Base-by-base conservation (phyloP, 2,797 vertebrate species). In the Sebastes vulpes region DNA sequence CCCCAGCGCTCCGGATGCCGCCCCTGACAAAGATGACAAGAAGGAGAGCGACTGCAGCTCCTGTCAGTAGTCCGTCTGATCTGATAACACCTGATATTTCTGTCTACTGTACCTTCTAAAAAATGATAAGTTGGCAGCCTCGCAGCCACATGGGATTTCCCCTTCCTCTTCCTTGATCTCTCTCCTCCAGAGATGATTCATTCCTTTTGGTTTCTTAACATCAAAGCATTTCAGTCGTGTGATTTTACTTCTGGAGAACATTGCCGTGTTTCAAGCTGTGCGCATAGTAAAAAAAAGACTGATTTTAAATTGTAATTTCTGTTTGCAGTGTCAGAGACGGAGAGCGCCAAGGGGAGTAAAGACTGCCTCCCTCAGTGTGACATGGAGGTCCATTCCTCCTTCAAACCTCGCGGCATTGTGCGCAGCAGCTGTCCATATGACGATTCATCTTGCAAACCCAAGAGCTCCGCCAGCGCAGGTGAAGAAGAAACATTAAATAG, bases 11-110 rank as follows among this genome's bases (percentile, higher is more conserved):
- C 95, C 95, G 86, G 96, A 96, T 77, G 3, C 73, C 0, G 90
- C 95, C 83, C 94, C 92, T 32, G 96, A 97, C 85, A 96, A 96
- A 86, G 97, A 97, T 59, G 96, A 97, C 84, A 97, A 97, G 90
- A 97, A 97, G 92, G 97, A 97, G 88, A 98, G 97, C 77, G 97
- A 98, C 94, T 97, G 96, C 92, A 98, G 97, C 90, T 95, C 94
- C 74, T 58, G 94, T 95, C 64, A 94, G 94, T 95, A 84, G 4
- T 57, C 60, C 25, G 52, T 56, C 64, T 76, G 42, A 65, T 68
- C 68, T 46, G 59, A 82, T 50, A 46, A 54, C 52, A 29, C 58
- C 66, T 54, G 53, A 70, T 79, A 50, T 68, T 64, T 71, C 56
- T 87, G 23, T 73, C 38, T 31, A 14, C 58, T 76, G 64, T 59